Evolutionary conservation across 2,113 vertebrate genomes (phyloP).

Genomic region (Vicugna pacos): DNA sequence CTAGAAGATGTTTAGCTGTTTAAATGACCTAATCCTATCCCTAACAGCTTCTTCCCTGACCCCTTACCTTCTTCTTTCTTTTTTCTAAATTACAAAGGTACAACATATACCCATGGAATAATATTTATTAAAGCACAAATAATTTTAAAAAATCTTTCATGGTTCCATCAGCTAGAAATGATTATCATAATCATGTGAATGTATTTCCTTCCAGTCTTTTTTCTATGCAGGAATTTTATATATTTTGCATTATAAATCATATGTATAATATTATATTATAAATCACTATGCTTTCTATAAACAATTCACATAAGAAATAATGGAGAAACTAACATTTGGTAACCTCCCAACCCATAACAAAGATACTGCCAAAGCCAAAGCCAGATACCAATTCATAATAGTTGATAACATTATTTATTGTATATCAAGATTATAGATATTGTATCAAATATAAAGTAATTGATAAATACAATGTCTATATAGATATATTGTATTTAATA

Average conservation of each 20-base stretch:
- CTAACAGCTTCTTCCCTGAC: neutral
- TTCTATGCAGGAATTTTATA: neutral
- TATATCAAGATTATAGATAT: neutral
- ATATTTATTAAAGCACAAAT: neutral
- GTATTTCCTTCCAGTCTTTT: neutral
- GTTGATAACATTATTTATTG: neutral
- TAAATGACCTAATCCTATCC: neutral
- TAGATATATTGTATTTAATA: neutral
- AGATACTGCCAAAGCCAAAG: no score
- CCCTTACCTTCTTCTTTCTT: neutral
- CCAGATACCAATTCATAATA: neutral
- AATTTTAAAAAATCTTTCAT: neutral
- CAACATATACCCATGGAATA: neutral
- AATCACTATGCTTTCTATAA: neutral
- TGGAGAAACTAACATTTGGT: slow-evolving; percentile 13
- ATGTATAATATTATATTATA: neutral
- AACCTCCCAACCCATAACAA: neutral
- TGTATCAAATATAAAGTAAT: neutral
- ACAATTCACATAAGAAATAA: slow-evolving; percentile 52
- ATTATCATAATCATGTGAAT: neutral
- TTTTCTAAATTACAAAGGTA: neutral
- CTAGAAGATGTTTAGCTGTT: neutral
- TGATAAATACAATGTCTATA: neutral
- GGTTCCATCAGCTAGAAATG: neutral
- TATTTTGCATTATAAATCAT: neutral